A percentile compares a stretch with the other conserved stretches of the same genome.
Conservation (phyloP, 2,113 vertebrate species). For the Takifugu bimaculatus region DNA sequence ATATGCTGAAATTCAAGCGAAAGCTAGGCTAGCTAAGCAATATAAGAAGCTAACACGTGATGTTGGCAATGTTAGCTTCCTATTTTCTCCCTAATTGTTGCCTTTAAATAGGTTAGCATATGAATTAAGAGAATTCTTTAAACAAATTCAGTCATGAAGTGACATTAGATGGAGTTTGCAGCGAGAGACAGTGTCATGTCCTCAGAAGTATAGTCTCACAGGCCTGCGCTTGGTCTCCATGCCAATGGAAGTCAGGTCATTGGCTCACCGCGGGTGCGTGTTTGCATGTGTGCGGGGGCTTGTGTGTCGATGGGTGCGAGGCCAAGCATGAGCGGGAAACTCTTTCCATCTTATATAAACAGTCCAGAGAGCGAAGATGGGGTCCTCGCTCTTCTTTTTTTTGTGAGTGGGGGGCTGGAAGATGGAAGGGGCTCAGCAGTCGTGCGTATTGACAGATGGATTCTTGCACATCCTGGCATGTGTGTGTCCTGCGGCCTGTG, state of each 20-base stretch:
- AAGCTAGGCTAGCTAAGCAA: too few species aligned
- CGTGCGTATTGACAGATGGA: too few species aligned
- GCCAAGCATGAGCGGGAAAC: conserved; percentile 67
- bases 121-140: too few species aligned
- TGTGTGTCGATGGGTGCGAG: conserved; percentile 36
- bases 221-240: conserved; percentile 19
- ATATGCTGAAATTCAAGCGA: too few species aligned
- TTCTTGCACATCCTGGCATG: too few species aligned
- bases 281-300: conserved; percentile 42
- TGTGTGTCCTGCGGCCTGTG: background rate
- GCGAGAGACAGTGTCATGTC: background rate
- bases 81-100: too few species aligned
- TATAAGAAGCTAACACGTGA: too few species aligned
- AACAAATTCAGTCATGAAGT: too few species aligned
- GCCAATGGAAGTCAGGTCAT: conserved; percentile 61
- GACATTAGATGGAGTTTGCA: background rate
- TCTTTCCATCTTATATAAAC: conserved; percentile 65
- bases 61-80: too few species aligned
- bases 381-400: background rate
- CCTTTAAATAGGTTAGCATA: too few species aligned
- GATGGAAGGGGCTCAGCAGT: background rate
- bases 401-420: conserved; percentile 1
- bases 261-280: conserved; percentile 56
- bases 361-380: conserved; percentile 46
- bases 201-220: conserved; percentile 11